Conservation (phyloP, 1,140 invertebrate genomes). For the Drosophila pallidifrons region DNA sequence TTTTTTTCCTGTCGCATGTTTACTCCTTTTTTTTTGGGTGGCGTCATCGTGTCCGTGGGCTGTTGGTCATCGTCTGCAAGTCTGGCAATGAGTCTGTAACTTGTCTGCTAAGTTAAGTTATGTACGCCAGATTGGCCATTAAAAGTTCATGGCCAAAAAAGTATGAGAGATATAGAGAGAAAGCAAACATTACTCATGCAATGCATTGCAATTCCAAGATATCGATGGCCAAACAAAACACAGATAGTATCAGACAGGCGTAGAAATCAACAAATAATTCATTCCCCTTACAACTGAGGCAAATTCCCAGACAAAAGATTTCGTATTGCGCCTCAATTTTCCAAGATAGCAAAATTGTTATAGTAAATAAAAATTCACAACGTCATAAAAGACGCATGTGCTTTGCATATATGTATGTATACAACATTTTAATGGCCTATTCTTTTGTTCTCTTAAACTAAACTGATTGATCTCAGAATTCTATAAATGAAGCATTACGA, state of each 20-base stretch:
- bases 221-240: not conserved
- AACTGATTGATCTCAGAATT: not conserved
- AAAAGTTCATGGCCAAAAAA: slow-evolving; percentile 37
- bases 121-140: slow-evolving; percentile 13
- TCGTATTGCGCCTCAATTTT: slow-evolving; percentile 5
- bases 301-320: slow-evolving; percentile 23
- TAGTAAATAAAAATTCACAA: slow-evolving; percentile 19
- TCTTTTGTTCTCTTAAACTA: not conserved
- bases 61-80: slow-evolving; percentile 20
- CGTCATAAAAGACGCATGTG: slow-evolving; percentile 8
- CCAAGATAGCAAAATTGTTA: slow-evolving; percentile 3
- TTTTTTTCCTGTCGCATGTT: slow-evolving; percentile 1
- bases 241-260: slow-evolving; percentile 15
- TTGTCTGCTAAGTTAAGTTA: slow-evolving; percentile 14
- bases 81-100: not conserved
- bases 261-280: slow-evolving; percentile 11
- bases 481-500: not conserved
- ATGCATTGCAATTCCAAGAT: not conserved
- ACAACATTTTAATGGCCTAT: not conserved
- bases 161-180: not conserved
- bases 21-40: slow-evolving; percentile 5
- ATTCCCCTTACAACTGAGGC: slow-evolving; percentile 4
- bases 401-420: not conserved
- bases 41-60: slow-evolving; percentile 58
- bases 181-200: slow-evolving; percentile 31